phyloP scores from a whole-genome alignment of 2,113 vertebrate genomes.

The Chloropsis hardwickii region DNA sequence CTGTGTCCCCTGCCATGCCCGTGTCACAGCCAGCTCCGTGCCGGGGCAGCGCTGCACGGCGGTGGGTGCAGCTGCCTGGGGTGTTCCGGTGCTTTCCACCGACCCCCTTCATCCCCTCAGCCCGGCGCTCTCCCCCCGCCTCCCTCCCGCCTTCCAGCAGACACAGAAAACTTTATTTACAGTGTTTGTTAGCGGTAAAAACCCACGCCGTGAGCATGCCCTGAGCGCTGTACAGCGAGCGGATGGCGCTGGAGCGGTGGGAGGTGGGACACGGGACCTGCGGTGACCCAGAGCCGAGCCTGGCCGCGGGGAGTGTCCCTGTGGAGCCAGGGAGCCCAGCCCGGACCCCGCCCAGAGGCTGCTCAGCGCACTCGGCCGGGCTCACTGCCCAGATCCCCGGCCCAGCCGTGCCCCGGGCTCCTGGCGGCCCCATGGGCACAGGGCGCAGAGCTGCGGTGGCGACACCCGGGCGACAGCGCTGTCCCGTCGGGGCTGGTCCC shows the following conservation, averaged over 20 bases:
- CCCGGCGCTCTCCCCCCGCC: background rate
- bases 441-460: fast-evolving
- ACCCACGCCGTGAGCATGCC: background rate
- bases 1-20: fast-evolving
- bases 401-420: background rate
- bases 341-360: background rate
- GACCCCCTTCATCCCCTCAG: background rate
- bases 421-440: background rate
- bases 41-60: too few relatives aligned
- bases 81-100: fast-evolving
- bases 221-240: background rate
- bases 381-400: background rate
- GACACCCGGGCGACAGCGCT: fast-evolving
- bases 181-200: background rate
- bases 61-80: background rate
- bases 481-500: background rate
- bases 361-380: background rate
- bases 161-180: slow-evolving; percentile 33
- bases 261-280: background rate
- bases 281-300: background rate
- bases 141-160: background rate
- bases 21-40: fast-evolving
- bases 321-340: fast-evolving
- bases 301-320: fast-evolving
- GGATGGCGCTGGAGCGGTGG: background rate